Percentiles rank a stretch among this genome's conserved stretches.
phyloP scores from a whole-genome alignment of 2,888 invertebrate species.

The Eupithecia tripunctaria region DNA sequence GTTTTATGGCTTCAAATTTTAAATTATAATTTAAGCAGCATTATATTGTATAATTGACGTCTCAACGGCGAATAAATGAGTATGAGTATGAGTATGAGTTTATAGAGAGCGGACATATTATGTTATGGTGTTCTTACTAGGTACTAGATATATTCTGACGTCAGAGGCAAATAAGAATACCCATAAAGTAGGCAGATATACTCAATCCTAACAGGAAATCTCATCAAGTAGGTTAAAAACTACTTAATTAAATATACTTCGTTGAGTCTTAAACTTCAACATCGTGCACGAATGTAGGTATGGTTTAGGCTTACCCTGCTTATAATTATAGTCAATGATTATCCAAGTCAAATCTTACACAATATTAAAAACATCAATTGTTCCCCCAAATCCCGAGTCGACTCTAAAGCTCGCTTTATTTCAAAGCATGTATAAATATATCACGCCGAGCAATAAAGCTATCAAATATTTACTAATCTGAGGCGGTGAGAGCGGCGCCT shows the following conservation, averaged over 20 bases:
- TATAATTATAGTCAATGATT: neutral
- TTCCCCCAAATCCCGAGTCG: slow-evolving; percentile 32
- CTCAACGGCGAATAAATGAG: too few relatives aligned
- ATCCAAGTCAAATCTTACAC: neutral
- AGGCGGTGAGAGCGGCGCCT: slow-evolving; percentile 74
- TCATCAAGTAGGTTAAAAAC: neutral
- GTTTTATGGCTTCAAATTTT: too few relatives aligned
- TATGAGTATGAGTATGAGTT: too few relatives aligned
- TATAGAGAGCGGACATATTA: slow-evolving; percentile 7
- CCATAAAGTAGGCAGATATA: neutral
- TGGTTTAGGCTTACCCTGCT: neutral
- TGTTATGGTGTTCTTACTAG: neutral
- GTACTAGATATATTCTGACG: neutral
- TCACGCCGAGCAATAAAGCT: slow-evolving; percentile 82
- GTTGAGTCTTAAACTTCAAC: neutral
- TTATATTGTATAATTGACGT: too few relatives aligned
- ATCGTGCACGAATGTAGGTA: neutral
- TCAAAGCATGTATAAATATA: slow-evolving; percentile 77
- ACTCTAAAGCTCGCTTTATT: slow-evolving; percentile 57
- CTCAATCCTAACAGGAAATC: neutral
- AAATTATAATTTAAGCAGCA: too few relatives aligned
- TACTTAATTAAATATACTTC: neutral
- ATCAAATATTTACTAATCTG: slow-evolving; percentile 85
- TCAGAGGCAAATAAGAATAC: neutral
- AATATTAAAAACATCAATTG: slow-evolving; percentile 21